A percentile compares a stretch with the other conserved stretches of the same genome.
Evolutionary conservation across 2,797 vertebrate genomes (phyloP).

Genomic region (Scyliorhinus canicula): DNA sequence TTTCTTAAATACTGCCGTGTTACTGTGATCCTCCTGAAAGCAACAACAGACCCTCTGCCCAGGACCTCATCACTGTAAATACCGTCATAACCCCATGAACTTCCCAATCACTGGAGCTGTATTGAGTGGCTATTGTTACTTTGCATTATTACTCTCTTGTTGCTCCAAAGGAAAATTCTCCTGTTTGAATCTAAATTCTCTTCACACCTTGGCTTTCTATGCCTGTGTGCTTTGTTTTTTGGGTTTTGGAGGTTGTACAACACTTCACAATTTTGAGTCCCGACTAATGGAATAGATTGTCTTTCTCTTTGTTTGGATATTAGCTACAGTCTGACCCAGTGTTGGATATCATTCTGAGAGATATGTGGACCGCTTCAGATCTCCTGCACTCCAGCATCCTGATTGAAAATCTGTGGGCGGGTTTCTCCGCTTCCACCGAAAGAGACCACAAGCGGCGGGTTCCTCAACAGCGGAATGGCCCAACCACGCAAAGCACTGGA

Average conservation of each 20-base stretch:
- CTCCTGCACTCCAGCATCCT: not conserved
- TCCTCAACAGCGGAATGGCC: too few species aligned
- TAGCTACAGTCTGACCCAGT: not conserved
- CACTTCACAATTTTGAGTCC: too few species aligned
- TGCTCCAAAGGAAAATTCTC: not conserved
- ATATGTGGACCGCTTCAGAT: not conserved
- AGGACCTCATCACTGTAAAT: not conserved
- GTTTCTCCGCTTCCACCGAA: too few species aligned
- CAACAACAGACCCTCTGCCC: not conserved
- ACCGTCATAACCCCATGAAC: not conserved
- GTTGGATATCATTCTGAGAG: not conserved
- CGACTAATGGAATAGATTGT: not conserved
- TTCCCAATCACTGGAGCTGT: not conserved
- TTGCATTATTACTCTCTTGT: not conserved
- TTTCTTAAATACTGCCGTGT: not conserved
- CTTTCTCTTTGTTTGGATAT: not conserved
- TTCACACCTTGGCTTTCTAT: not conserved
- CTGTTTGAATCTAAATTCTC: not conserved
- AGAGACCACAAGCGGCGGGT: too few species aligned
- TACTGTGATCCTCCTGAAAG: too few species aligned
- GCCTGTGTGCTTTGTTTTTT: not conserved
- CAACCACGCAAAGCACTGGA: too few species aligned
- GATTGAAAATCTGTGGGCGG: too few species aligned
- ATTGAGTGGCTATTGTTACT: too few species aligned
- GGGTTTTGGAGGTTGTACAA: not conserved